Conservation (phyloP, 2,113 vertebrate species). For the Phyllostomus hastatus region DNA sequence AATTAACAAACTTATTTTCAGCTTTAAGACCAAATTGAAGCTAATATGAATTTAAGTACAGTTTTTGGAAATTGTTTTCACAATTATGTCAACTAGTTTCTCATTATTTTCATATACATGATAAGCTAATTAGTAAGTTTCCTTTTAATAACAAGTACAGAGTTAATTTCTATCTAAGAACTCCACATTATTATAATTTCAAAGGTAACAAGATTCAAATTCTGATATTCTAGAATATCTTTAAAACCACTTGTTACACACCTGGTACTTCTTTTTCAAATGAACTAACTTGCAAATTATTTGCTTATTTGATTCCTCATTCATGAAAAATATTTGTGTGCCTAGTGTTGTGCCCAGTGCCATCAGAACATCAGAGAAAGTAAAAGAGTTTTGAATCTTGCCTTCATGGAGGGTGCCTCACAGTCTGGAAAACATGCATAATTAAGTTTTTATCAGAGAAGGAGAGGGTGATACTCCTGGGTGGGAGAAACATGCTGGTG, state of each 20-base stretch:
- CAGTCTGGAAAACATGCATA: neutral
- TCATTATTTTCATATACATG: neutral
- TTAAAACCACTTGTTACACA: neutral
- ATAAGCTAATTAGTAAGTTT: neutral
- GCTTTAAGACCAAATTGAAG: neutral
- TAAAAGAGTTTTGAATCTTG: neutral
- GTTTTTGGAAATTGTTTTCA: neutral
- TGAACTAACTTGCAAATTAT: neutral
- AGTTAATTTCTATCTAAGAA: neutral
- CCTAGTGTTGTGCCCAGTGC: neutral
- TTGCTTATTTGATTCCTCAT: neutral
- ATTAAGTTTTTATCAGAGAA: neutral
- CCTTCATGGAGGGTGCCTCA: neutral
- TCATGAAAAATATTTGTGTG: neutral
- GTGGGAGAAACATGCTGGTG: neutral
- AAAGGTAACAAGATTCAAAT: neutral
- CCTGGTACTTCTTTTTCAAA: neutral
- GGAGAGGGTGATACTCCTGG: neutral
- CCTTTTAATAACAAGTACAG: neutral
- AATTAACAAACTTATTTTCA: neutral
- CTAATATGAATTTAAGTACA: neutral
- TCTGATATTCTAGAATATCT: neutral
- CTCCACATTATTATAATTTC: neutral
- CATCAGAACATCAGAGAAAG: neutral
- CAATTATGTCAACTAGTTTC: neutral